Evolutionary conservation across 2,113 vertebrate species (phyloP), one percentile per base, ranked within the genome.

Genomic region (Hydropotes inermis): DNA sequence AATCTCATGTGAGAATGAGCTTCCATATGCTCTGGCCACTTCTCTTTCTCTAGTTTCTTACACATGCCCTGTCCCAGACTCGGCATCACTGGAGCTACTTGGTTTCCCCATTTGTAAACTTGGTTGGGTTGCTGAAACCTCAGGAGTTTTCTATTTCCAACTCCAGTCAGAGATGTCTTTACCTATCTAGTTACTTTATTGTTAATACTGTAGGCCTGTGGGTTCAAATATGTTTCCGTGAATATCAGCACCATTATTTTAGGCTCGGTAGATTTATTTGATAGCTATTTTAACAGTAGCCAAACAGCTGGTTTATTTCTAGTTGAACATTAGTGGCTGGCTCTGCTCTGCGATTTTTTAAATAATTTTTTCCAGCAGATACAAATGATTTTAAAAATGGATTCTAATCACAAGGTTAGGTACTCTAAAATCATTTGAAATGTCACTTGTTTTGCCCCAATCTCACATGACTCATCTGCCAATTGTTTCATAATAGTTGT

Each of bases 371-470:
- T 98, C 98, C 95, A 97, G 96, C 94, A 98, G 95, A 98, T 97
- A 78, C 70, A 91, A 87, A 98, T 50, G 50, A 81, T 90, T 98
- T 94, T n/a, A 70, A 45, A 92, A 98, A 97, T 95, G 76, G 81
- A 95, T 98, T 97, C 97, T 98, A 98, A 98, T 98, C 98, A 98
- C 98, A 98, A 94, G 97, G 86, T 64, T 98, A 89, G 98, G 91
- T 92, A 88, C 96, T 98, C 97, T 95, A 95, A 97, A 98, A 96
- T 97, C 98, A 96, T 97, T 87, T 92, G 93, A 97, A 98, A 97
- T 98, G 97, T 89, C 95, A 16, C 87, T 98, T 98, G 93, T 97
- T 97, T 98, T 98, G 96, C 96, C 86, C 92, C 89, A 94, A 30
- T 95, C 91, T 97, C 0, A 1, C 47, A 95, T 98, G 98, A 98